Conservation (phyloP, 1,140 invertebrate genomes). For the Pogonomyrmex barbatus region DNA sequence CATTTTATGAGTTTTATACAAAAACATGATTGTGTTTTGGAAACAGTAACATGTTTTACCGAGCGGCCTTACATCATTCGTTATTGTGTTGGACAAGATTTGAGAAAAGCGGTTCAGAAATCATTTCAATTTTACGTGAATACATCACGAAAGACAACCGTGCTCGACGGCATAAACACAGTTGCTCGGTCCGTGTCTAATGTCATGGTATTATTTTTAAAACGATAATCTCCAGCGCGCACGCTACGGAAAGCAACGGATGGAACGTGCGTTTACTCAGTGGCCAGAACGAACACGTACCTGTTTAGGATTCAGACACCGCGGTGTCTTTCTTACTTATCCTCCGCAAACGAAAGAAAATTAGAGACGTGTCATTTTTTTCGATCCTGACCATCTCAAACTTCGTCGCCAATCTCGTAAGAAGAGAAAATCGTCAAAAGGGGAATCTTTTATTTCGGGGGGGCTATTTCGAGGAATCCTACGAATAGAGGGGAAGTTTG, state of each 20-base stretch:
- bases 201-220: slow-evolving; percentile 5
- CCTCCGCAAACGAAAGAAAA: background rate
- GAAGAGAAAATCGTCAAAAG: background rate
- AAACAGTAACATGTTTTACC: background rate
- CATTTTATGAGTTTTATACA: background rate
- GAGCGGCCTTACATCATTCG: background rate
- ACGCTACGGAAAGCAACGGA: background rate
- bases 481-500: background rate
- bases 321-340: background rate
- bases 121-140: background rate
- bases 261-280: slow-evolving; percentile 2
- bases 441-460: background rate
- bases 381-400: background rate
- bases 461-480: background rate
- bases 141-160: background rate
- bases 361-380: background rate
- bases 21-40: background rate
- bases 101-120: background rate
- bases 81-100: slow-evolving; percentile 1
- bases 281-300: background rate
- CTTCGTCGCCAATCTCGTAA: background rate
- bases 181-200: background rate
- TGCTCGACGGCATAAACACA: slow-evolving; percentile 16
- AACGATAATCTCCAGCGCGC: background rate
- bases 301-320: background rate